Conservation (phyloP, 2,888 invertebrate species). For the Lacanobia wlatinum region DNA sequence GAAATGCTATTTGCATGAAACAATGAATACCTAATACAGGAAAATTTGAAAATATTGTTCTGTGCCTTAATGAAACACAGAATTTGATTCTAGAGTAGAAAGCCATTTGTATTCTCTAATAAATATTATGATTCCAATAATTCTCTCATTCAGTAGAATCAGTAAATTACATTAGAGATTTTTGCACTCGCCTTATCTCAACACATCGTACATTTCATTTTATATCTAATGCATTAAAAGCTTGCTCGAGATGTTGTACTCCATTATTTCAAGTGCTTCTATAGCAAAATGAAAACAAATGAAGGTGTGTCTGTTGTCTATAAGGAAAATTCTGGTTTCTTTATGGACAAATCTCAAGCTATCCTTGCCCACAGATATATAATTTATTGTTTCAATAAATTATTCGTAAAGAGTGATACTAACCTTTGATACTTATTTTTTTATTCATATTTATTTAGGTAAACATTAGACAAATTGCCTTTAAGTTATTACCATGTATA, state of each 20-base stretch:
- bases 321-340: neutral
- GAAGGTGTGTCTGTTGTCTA: neutral
- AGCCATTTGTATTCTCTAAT: constrained; percentile 1
- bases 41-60: neutral
- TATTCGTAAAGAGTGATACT: neutral
- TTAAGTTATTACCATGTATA: neutral
- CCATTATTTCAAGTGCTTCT: neutral
- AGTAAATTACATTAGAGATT: constrained; percentile 10
- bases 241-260: neutral
- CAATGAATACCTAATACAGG: neutral
- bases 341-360: neutral
- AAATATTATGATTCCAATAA: constrained; percentile 1
- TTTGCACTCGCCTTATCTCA: constrained; percentile 11
- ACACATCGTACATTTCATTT: constrained; percentile 22
- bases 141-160: neutral
- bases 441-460: too few relatives aligned
- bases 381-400: neutral
- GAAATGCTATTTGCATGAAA: neutral
- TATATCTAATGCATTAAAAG: constrained; percentile 18
- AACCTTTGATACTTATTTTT: neutral
- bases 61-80: neutral
- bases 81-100: neutral
- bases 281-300: neutral
- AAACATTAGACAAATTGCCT: too few relatives aligned
- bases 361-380: neutral